Conservation (phyloP, 2,113 vertebrate genomes). For the Danio rerio region GRCz12tu NC_133196.1:14289501-14290000, state of each 20-base stretch:
- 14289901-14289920: background rate
- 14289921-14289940: background rate
- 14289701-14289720: conserved; percentile 77
- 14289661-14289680: conserved; percentile 71
- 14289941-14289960: background rate
- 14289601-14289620: too few relatives aligned
- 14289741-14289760: conserved; percentile 77
- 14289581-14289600: conserved; percentile 16
- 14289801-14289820: conserved; percentile 50
- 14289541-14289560: background rate
- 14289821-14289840: conserved; percentile 65
- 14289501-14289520: conserved; percentile 29
- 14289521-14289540: conserved; percentile 15
- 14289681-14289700: conserved; percentile 74
- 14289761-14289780: conserved; percentile 81
- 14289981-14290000: too few relatives aligned
- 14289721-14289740: conserved; percentile 68
- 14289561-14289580: conserved; percentile 26
- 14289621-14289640: conserved; percentile 62
- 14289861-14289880: conserved; percentile 10
- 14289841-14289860: conserved; percentile 67
- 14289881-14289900: background rate
- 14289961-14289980: too few relatives aligned
- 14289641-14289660: conserved; percentile 76
- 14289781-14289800: conserved; percentile 65